Base-by-base conservation (phyloP, 2,113 vertebrate species). In the Natator depressus region DNA sequence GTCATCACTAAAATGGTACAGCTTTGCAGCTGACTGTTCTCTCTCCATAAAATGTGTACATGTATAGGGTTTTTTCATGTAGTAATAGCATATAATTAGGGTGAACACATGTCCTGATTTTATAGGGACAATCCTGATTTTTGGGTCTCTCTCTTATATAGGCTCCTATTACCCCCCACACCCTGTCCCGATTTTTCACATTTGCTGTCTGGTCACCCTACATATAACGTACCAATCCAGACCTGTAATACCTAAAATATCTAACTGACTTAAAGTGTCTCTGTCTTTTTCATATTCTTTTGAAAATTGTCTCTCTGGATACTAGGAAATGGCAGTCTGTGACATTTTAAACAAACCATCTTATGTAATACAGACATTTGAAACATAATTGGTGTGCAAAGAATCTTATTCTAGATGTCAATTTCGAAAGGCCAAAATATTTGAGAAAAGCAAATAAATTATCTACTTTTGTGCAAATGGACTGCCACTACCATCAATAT, bases 401-500 rank as follows among this genome's bases (percentile, higher is more conserved):
- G 78, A 95, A 85, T 84, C 89, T 51, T 82, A 53, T 46, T 79
- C 2, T 42, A 46, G 72, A 76, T 76, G 72, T 76, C 42, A 79
- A 88, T 59, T 91, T 86, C 92, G 29, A 95, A 89, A 86, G 55
- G 20, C 50, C 17, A 89, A 87, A 94, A 89, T 86, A 92, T 88
- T 84, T 89, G 72, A 72, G 93, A 84, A 87, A 95, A 92, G 79
- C 50, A 83, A 91, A 82, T 87, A 49, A 91, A 88, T 81, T 75
- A 86, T 93, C 93, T 86, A 88, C 22, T 29, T 29, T 49, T 62
- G 72, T 81, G 85, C 12, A 59, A 86, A 89, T 51, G 53, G 49
- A 80, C 49, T 91, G 81, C n/a, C 79, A 82, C 55, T 55, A 88
- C 86, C 81, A 38, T 46, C 79, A 69, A 27, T 27, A 81, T 10